Percentiles rank a stretch among this genome's conserved stretches.
Evolutionary conservation across 1,140 invertebrate species (phyloP).

Genomic region (Micrasema longulum): DNA sequence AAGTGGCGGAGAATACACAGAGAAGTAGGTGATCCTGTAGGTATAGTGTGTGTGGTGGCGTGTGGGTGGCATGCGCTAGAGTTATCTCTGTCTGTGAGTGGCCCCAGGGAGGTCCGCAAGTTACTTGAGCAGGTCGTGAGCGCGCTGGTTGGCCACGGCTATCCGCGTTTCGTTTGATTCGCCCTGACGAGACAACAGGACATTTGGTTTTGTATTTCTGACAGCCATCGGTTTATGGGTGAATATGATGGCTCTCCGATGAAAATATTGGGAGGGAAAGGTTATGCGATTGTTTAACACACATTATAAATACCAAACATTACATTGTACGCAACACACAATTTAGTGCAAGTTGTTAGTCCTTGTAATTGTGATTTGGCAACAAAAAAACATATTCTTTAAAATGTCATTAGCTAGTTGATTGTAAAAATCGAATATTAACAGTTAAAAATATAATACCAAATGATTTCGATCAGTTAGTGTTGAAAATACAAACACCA

Average conservation of each 20-base stretch:
- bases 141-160: slow-evolving; percentile 83
- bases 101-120: neutral
- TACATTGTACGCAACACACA: no score
- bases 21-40: no score
- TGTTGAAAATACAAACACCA: no score
- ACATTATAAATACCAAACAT: no score
- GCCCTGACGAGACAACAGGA: slow-evolving; percentile 65
- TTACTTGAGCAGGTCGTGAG: slow-evolving; percentile 87
- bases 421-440: no score
- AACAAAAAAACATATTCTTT: no score
- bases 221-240: slow-evolving; percentile 4
- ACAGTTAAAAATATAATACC: no score
- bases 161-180: slow-evolving; percentile 84
- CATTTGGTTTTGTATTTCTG: slow-evolving; percentile 18
- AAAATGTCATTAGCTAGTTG: no score
- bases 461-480: no score
- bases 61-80: slow-evolving; percentile 29
- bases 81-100: slow-evolving; percentile 15
- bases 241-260: slow-evolving; percentile 4
- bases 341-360: no score
- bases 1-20: slow-evolving; percentile 4
- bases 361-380: no score
- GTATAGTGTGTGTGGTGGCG: slow-evolving; percentile 25
- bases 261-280: neutral
- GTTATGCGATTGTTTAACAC: neutral